Conservation (phyloP, 1,140 invertebrate genomes). For the Oreohelix idahoensis region DNA sequence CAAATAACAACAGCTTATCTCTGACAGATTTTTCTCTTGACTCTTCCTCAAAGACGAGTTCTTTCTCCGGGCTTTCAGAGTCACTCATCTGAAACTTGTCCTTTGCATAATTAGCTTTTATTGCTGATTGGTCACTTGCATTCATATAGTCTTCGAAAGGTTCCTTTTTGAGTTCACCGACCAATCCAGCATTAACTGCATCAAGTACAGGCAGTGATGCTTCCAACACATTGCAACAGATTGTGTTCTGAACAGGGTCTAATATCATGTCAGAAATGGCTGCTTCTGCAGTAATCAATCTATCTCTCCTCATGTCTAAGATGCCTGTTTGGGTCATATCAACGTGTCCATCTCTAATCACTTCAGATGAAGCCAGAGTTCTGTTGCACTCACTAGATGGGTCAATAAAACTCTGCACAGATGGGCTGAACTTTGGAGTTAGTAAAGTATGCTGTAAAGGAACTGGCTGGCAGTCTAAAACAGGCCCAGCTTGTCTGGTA, state of each 20-base stretch:
- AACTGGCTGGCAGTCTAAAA: slow-evolving; percentile 47
- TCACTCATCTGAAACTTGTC: slow-evolving; percentile 34
- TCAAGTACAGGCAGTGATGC: slow-evolving; percentile 78
- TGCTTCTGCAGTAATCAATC: slow-evolving; percentile 87
- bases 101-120: background rate
- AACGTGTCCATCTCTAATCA: slow-evolving; percentile 45
- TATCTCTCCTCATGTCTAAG: slow-evolving; percentile 80
- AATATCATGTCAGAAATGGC: slow-evolving; percentile 76
- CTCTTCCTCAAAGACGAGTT: slow-evolving; percentile 56
- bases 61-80: slow-evolving; percentile 54
- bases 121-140: too few relatives aligned
- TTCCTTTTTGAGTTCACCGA: slow-evolving; percentile 78
- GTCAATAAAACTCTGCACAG: slow-evolving; percentile 38
- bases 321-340: slow-evolving; percentile 40
- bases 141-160: too few relatives aligned
- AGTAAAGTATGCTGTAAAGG: slow-evolving; percentile 41
- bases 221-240: slow-evolving; percentile 40
- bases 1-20: slow-evolving; percentile 36
- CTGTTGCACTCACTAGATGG: slow-evolving; percentile 32
- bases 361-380: slow-evolving; percentile 42
- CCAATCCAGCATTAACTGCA: slow-evolving; percentile 82
- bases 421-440: slow-evolving; percentile 39
- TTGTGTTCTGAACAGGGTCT: slow-evolving; percentile 47
- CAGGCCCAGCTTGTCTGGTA: slow-evolving; percentile 53
- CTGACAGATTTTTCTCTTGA: slow-evolving; percentile 66